Base-by-base conservation (phyloP, 2,888 invertebrate genomes). In the Salticus scenicus region DNA sequence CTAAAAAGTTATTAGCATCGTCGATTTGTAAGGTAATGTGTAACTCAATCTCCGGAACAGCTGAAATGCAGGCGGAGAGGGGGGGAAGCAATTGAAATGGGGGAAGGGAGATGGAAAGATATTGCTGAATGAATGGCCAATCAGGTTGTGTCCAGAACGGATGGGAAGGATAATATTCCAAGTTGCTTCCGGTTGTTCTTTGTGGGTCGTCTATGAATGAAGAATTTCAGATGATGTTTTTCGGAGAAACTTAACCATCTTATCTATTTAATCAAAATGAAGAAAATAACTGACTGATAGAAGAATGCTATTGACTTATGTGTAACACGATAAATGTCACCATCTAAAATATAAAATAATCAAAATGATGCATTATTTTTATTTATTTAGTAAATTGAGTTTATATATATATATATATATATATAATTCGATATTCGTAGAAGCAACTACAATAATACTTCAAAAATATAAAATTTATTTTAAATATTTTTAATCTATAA, bases 1-100 rank as follows among this genome's bases (percentile, higher is more conserved):
- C 0, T 20, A 31, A 67, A 67, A 57, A 57, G 24, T 17, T 71
- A 77, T 84, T 77, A 84, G 57, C 47, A 24, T 31, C 67, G 41
- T 33, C 57, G 69, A 78, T 78, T 77, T 84, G 77, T 73, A 83
- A 83, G 76, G 82, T 83, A 83, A 83, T 83, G 83, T 66, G 83
- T 76, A 84, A 84, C 67, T 67, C 77, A 66, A 84, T 78, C 75
- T 51, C 66, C 37, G 66, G 83, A 84, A 67, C 83, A 84, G 83
- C 83, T 84, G 83, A 83, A 76, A 63, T 57, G 70, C 82, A 57
- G 57, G 57, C 57, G 2, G 24, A 20, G 24, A 17, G 57, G 70
- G 69, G 63, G 37, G 57, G 27, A 31, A 31, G 66, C 37, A 72
- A 28, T 10, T 51, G 67, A 33, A 70, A 71, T 37, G 70, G 31